A percentile compares a stretch with the other conserved stretches of the same genome.
These are phyloP conservation scores for Caretta caretta DNA, from an alignment of 2,113 vertebrate genomes.

Conservation along the genomic window DNA sequence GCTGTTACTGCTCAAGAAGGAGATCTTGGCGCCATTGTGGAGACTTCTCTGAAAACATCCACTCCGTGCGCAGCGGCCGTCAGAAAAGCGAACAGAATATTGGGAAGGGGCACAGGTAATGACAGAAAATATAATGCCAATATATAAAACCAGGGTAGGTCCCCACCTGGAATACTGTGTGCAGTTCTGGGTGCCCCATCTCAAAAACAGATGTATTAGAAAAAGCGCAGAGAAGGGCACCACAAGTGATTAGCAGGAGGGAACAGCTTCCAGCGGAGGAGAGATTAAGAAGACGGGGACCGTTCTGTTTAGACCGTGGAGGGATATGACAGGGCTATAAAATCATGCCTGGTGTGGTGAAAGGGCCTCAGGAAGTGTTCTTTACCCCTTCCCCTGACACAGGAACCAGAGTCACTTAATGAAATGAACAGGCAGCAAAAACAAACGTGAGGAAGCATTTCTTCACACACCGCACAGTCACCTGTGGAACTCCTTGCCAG, in stretches of 20 bases:
- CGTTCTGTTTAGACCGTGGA: not conserved
- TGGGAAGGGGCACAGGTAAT: no score
- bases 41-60: not conserved
- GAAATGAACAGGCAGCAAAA: not conserved
- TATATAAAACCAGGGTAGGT: not conserved
- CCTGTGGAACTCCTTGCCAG: no score
- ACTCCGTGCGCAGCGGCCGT: not conserved
- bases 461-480: no score
- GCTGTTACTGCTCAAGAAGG: not conserved
- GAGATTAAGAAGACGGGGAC: not conserved
- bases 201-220: no score
- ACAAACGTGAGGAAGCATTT: not conserved
- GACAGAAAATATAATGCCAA: not conserved
- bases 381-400: no score
- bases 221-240: no score
- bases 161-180: no score
- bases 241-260: no score
- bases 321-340: not conserved
- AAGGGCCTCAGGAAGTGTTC: not conserved
- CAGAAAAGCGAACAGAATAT: not conserved
- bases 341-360: not conserved
- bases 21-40: not conserved
- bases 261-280: no score
- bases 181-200: accelerated
- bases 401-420: not conserved